Evolutionary conservation across 2,888 invertebrate genomes (phyloP), one percentile per base, ranked within the genome.

Genomic region (Allolobophora icterica): DNA sequence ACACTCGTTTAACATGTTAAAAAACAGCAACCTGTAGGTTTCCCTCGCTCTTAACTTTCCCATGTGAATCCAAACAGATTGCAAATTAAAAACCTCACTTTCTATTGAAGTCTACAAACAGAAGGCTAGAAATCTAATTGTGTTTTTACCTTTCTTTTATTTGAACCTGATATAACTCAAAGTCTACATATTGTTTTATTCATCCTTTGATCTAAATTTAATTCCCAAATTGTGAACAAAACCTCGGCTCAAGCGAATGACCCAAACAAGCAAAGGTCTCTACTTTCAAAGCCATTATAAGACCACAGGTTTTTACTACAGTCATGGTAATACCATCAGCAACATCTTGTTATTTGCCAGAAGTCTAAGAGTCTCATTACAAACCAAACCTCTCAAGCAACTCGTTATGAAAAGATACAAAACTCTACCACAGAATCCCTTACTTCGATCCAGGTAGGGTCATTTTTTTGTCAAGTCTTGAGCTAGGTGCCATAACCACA

Each of bases 241-340:
- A 71, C n/a, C 30, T 71, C 71, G n/a, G 71, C 71, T 71, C 71
- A 71, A 71, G 71, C n/a, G n/a, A 71, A 71, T n/a, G n/a, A 71
- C 71, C 71, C 8, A 71, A 71, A 71, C 11, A 71, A 71, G 30
- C 71, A 71, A 11, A 52, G 52, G 71, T 30, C 71, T 30, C n/a
- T 71, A 71, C 71, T 71, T 71, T n/a, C 71, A 71, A 71, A 71
- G 71, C 71, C 71, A n/a, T 71, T 71, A n/a, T n/a, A 71, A 71
- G 71, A n/a, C 52, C 52, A 52, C 52, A 52, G 52, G 52, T 71
- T n/a, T 71, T 8, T 30, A 71, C 71, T n/a, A 71, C 71, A 71
- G 71, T 71, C 71, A 71, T 71, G 71, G 71, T 71, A 71, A 8
- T 8, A 71, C n/a, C 30, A 71, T 71, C 71, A 71, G n/a, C 71